A percentile compares a stretch with the other conserved stretches of the same genome.
These are phyloP conservation scores for Brachystomella parvula DNA, from an alignment of 1,140 invertebrate species.

Conservation along the genomic window DNA sequence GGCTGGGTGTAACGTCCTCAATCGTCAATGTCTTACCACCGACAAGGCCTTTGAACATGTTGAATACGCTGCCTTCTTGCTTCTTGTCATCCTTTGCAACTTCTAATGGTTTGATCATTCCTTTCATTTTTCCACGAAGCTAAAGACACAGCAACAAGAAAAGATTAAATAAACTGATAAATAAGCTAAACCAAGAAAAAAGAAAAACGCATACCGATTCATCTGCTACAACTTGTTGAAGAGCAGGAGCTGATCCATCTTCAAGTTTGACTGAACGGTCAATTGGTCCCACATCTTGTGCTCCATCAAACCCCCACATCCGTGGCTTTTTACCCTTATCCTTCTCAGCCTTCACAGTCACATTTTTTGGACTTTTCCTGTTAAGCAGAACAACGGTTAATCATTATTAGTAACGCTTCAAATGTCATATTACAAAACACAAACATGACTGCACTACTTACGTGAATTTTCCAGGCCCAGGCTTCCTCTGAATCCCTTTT, in stretches of 20 bases:
- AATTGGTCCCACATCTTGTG: conserved; percentile 64
- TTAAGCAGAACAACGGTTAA: conserved; percentile 12
- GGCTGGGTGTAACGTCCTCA: conserved; percentile 68
- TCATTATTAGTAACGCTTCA: conserved; percentile 5
- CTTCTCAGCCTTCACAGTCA: conserved; percentile 47
- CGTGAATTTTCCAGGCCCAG: conserved; percentile 16
- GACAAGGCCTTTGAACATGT: conserved; percentile 62
- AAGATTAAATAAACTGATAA: no score
- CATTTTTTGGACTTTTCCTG: conserved; percentile 57
- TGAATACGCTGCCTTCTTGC: conserved; percentile 36
- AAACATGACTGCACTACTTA: not conserved
- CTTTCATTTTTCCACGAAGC: conserved; percentile 74
- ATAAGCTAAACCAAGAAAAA: not conserved
- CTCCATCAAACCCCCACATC: conserved; percentile 80
- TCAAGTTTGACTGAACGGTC: conserved; percentile 68
- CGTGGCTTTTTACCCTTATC: conserved; percentile 75
- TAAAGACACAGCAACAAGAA: conserved; percentile 42
- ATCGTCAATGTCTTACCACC: conserved; percentile 64
- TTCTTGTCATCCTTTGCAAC: conserved; percentile 51
- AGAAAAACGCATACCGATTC: conserved; percentile 21
- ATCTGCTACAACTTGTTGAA: conserved; percentile 23
- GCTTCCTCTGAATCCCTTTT: not conserved
- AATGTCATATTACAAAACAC: not conserved
- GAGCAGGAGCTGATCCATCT: not conserved
- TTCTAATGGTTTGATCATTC: conserved; percentile 59